A percentile compares a stretch with the other conserved stretches of the same genome.
Evolutionary conservation across 53 echinoderm and acorn worm species (phyloP).

Genomic region (Arbacia lixula): DNA sequence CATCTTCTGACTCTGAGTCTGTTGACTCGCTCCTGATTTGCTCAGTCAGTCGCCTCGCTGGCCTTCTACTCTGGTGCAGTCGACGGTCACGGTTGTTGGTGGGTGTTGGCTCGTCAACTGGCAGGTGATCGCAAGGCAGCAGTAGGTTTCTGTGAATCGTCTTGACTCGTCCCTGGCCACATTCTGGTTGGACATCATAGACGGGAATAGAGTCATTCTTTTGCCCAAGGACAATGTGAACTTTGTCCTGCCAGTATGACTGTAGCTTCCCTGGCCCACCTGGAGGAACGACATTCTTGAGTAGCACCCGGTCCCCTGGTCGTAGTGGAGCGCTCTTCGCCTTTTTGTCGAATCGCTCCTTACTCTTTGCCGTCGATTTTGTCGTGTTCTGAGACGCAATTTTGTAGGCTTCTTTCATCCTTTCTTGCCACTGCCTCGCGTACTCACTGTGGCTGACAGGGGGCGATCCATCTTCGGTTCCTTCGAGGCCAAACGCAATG

Average conservation of each 20-base stretch:
- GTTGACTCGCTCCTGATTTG: too few species aligned
- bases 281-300: slow-evolving; percentile 37
- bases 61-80: too few species aligned
- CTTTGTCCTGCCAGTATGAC: slow-evolving; percentile 56
- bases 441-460: not conserved
- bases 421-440: slow-evolving; percentile 31
- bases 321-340: not conserved
- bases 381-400: not conserved
- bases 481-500: slow-evolving; percentile 24
- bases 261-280: slow-evolving; percentile 56
- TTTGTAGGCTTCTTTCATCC: slow-evolving; percentile 52
- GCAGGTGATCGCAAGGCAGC: slow-evolving; percentile 3
- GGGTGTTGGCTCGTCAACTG: not conserved
- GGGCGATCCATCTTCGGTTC: not conserved
- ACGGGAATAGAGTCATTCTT: slow-evolving; percentile 38
- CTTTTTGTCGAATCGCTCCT: slow-evolving; percentile 52
- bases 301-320: slow-evolving; percentile 57
- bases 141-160: slow-evolving; percentile 17
- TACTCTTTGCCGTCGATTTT: slow-evolving; percentile 17
- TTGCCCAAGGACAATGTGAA: slow-evolving; percentile 23
- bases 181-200: slow-evolving; percentile 46
- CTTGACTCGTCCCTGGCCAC: slow-evolving; percentile 35
- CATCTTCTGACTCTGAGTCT: too few species aligned
- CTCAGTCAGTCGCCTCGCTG: too few species aligned
- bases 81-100: too few species aligned